Evolutionary conservation across 2,113 vertebrate genomes (phyloP).

Genomic region (Nematolebias whitei): DNA sequence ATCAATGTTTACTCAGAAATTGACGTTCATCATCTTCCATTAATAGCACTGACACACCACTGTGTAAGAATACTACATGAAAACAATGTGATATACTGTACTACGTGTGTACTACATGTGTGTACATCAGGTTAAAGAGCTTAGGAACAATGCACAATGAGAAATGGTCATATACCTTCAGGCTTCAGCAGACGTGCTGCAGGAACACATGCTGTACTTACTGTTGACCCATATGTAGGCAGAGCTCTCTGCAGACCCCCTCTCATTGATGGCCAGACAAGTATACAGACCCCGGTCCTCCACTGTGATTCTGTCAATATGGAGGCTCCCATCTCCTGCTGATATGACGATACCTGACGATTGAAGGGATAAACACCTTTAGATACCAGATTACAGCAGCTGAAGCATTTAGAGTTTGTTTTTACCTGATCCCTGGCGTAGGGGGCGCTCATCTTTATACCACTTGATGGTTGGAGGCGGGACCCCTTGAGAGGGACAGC

Average conservation of each 20-base stretch:
- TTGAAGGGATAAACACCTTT: not conserved
- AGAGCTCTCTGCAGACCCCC: conserved; percentile 86
- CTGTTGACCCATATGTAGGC: conserved; percentile 89
- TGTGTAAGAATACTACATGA: conserved; percentile 21
- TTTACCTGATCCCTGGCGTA: conserved; percentile 89
- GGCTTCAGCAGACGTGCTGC: conserved; percentile 2
- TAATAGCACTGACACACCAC: conserved; percentile 33
- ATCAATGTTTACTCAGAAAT: conserved; percentile 48
- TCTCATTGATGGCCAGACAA: conserved; percentile 88
- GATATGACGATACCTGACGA: conserved; percentile 88
- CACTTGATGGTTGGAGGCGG: conserved; percentile 88
- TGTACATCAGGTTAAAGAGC: conserved; percentile 42
- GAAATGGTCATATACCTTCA: conserved; percentile 31
- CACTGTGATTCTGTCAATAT: conserved; percentile 90
- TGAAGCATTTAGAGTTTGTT: not conserved
- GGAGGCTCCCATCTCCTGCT: conserved; percentile 84
- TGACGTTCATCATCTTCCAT: conserved; percentile 41
- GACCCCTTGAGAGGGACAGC: conserved; percentile 83
- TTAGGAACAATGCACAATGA: conserved; percentile 48
- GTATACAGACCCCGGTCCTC: conserved; percentile 92
- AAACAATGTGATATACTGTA: conserved; percentile 26
- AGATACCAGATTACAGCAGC: not conserved
- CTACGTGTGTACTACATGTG: conserved; percentile 15
- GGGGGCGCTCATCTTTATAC: conserved; percentile 89
- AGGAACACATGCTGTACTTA: conserved; percentile 64